A percentile compares a stretch with the other conserved stretches of the same genome.
phyloP scores from a whole-genome alignment of 2,113 vertebrate species.

The Tonatia bakeri region DNA sequence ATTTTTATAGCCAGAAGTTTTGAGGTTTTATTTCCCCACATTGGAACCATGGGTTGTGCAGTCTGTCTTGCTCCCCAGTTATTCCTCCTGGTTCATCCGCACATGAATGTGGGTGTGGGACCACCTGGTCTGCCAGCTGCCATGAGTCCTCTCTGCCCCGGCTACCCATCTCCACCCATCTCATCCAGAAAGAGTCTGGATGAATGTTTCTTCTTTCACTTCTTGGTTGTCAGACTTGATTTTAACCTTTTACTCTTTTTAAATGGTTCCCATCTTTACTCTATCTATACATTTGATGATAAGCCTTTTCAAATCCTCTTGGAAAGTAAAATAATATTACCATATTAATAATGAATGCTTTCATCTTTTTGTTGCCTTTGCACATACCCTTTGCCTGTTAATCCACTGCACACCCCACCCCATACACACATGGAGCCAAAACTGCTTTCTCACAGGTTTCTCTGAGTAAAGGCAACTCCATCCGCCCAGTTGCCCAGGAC shows the following conservation, averaged over 20 bases:
- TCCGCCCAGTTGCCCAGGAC: background rate
- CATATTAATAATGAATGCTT: constrained; percentile 38
- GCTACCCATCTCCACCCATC: too few relatives aligned
- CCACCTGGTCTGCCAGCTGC: too few relatives aligned
- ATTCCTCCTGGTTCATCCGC: too few relatives aligned
- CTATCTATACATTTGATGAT: constrained; percentile 1
- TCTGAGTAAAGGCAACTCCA: background rate
- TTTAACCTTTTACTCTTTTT: background rate
- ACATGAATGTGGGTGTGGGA: too few relatives aligned
- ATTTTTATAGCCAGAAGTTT: too few relatives aligned
- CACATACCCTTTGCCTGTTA: background rate
- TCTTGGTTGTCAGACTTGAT: background rate
- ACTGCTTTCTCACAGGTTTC: background rate
- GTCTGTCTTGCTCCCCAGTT: too few relatives aligned
- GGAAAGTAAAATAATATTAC: constrained; percentile 35
- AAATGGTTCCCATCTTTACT: constrained; percentile 32
- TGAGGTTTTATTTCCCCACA: too few relatives aligned
- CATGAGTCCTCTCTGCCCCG: too few relatives aligned
- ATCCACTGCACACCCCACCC: background rate
- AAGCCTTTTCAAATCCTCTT: constrained; percentile 27
- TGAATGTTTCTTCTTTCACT: too few relatives aligned
- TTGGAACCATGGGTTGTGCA: too few relatives aligned
- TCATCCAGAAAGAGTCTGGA: too few relatives aligned
- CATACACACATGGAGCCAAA: background rate
- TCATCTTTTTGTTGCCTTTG: background rate